Percentiles rank a stretch among this genome's conserved stretches.
Conservation (phyloP, 1,140 invertebrate genomes). For the Probaryconus sp. region DNA sequence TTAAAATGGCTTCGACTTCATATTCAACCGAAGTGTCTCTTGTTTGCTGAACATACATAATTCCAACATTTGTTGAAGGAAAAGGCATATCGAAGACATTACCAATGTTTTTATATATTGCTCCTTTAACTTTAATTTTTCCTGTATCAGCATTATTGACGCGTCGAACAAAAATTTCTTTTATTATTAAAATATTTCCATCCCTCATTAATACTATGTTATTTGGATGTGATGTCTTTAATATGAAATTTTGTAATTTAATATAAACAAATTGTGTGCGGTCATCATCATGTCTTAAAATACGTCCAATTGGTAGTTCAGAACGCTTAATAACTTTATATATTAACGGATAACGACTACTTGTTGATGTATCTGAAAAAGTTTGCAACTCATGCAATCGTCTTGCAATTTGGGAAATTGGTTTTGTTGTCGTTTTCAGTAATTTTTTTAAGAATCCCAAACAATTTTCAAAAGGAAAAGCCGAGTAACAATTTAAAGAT, state of each 20-base stretch:
- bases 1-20: too few species aligned
- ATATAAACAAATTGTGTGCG: neutral
- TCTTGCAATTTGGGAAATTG: conserved; percentile 7
- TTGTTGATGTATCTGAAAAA: neutral
- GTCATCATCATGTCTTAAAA: neutral
- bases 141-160: too few species aligned
- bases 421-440: conserved; percentile 3
- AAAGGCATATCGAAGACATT: neutral
- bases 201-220: conserved; percentile 1
- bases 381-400: conserved; percentile 2
- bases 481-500: conserved; percentile 7
- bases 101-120: neutral
- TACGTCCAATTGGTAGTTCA: neutral
- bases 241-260: neutral
- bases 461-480: conserved; percentile 13
- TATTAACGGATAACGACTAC: conserved; percentile 2
- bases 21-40: too few species aligned
- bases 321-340: neutral
- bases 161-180: neutral
- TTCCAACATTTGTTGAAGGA: neutral
- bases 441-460: conserved; percentile 17
- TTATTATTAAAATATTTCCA: neutral
- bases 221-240: conserved; percentile 1
- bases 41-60: neutral
- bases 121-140: conserved; percentile 5